phyloP scores from a whole-genome alignment of 2,888 invertebrate species.

The Nemoura dubitans region DNA sequence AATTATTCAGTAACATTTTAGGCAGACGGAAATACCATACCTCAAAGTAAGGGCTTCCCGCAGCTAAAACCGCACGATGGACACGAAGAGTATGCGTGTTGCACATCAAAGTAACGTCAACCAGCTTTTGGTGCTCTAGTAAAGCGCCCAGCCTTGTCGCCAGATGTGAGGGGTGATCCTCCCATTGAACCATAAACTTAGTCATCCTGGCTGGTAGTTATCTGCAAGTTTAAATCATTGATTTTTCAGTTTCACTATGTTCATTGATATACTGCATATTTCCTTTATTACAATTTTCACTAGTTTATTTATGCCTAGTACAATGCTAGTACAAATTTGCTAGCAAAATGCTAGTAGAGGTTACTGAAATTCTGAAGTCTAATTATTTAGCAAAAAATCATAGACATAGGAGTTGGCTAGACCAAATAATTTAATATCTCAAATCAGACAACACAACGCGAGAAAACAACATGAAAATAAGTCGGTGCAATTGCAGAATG shows the following conservation, averaged over 20 bases:
- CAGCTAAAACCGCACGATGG: conserved; percentile 77
- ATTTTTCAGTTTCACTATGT: too few relatives aligned
- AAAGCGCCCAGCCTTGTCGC: conserved; percentile 75
- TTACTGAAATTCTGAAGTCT: too few relatives aligned
- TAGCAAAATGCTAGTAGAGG: too few relatives aligned
- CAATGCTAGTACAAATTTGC: too few relatives aligned
- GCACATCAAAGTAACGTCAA: conserved; percentile 79
- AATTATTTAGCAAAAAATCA: too few relatives aligned
- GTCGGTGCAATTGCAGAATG: not conserved
- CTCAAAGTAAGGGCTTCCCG: conserved; percentile 77
- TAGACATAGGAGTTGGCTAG: too few relatives aligned
- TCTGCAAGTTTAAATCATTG: conserved; percentile 56
- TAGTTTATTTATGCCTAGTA: too few relatives aligned
- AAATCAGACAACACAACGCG: not conserved
- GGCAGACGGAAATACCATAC: conserved; percentile 59
- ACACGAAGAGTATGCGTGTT: conserved; percentile 78
- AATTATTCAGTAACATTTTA: too few relatives aligned
- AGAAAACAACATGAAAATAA: not conserved
- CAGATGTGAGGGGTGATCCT: conserved; percentile 74
- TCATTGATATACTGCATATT: too few relatives aligned
- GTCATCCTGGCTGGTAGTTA: conserved; percentile 54
- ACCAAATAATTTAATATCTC: not conserved
- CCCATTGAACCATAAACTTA: conserved; percentile 73
- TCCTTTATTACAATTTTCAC: too few relatives aligned
- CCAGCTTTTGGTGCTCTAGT: conserved; percentile 76